A percentile compares a stretch with the other conserved stretches of the same genome.
Conservation (phyloP, 2,888 invertebrate genomes). For the Hydriomena furcata region DNA sequence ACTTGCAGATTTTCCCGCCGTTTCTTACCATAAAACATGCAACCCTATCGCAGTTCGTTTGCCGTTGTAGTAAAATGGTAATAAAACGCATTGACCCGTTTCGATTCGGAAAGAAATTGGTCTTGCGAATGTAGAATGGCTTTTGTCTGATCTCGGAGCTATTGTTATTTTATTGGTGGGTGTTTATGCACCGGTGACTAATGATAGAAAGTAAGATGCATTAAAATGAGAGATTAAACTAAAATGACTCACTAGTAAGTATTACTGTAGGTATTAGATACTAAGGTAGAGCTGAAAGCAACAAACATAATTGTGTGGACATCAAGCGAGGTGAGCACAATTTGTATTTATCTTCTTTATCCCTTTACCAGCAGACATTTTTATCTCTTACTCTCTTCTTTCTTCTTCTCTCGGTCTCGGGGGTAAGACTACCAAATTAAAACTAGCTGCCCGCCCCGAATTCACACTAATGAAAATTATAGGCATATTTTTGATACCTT, state of each 20-base stretch:
- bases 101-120: slow-evolving; percentile 37
- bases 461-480: too few relatives aligned
- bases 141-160: slow-evolving; percentile 33
- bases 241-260: slow-evolving; percentile 10
- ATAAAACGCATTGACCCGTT: slow-evolving; percentile 37
- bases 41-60: slow-evolving; percentile 33
- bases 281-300: too few relatives aligned
- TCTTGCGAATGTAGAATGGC: slow-evolving; percentile 33
- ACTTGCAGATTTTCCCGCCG: slow-evolving; percentile 6
- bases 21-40: slow-evolving; percentile 13
- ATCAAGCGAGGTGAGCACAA: too few relatives aligned
- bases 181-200: slow-evolving; percentile 26
- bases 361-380: too few relatives aligned
- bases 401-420: too few relatives aligned
- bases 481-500: too few relatives aligned
- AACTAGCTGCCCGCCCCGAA: too few relatives aligned
- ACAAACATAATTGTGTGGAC: too few relatives aligned
- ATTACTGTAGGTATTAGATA: background rate
- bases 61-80: slow-evolving; percentile 33
- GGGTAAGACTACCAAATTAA: too few relatives aligned
- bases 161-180: slow-evolving; percentile 31
- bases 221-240: slow-evolving; percentile 10
- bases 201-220: slow-evolving; percentile 24
- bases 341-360: too few relatives aligned
- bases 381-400: too few relatives aligned